Conservation (phyloP, 2,888 invertebrate species). For the Drosophila paranaensis region DNA sequence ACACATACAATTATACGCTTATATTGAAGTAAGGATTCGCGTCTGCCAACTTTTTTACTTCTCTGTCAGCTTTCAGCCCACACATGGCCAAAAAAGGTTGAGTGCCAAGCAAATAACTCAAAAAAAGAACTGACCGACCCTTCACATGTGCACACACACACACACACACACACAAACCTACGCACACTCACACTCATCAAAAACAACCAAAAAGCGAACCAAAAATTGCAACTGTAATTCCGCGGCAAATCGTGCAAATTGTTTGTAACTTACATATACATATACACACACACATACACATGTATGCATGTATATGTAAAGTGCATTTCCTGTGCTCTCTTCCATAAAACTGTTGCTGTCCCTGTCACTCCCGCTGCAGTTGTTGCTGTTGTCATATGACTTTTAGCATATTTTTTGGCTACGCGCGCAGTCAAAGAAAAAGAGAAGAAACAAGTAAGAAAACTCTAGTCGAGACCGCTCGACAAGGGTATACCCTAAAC, state of each 20-base stretch:
- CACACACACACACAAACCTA: not conserved
- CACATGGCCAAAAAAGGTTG: conserved; percentile 22
- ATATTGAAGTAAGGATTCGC: not conserved
- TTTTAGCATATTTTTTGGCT: conserved; percentile 66
- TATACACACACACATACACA: not conserved
- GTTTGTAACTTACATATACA: conserved; percentile 38
- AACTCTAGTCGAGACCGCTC: too few species aligned
- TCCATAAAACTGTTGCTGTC: conserved; percentile 27
- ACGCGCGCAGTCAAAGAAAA: conserved; percentile 44
- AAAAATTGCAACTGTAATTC: conserved; percentile 52
- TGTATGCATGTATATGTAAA: conserved; percentile 28
- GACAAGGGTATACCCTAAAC: too few species aligned
- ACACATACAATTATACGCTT: not conserved
- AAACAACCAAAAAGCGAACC: conserved; percentile 24
- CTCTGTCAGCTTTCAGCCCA: conserved; percentile 42
- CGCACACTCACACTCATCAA: not conserved
- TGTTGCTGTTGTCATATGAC: conserved; percentile 51
- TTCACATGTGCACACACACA: conserved; percentile 30
- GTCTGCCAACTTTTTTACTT: not conserved
- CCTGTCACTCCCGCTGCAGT: conserved; percentile 6
- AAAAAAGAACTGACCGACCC: conserved; percentile 47
- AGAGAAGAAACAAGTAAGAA: too few species aligned
- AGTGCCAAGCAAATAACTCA: conserved; percentile 46
- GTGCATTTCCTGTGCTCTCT: conserved; percentile 58
- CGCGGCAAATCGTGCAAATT: conserved; percentile 50